Conservation (phyloP, 1,140 invertebrate genomes). For the Lordiphosa mommai region DNA sequence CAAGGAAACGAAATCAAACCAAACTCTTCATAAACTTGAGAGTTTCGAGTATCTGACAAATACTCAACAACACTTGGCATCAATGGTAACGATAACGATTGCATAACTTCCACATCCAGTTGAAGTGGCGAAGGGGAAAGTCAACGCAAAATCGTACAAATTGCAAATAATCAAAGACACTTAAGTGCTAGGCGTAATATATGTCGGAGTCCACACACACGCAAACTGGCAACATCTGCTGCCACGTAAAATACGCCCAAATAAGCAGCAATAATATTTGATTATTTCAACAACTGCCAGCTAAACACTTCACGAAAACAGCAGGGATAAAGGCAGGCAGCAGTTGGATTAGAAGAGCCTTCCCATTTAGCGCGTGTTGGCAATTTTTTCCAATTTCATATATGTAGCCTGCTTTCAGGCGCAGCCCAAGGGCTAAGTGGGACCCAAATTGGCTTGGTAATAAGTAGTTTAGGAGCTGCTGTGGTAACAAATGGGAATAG, state of each 20-base stretch:
- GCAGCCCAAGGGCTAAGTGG: slow-evolving; percentile 9
- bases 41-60: slow-evolving; percentile 50
- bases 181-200: slow-evolving; percentile 51
- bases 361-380: slow-evolving; percentile 23
- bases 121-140: slow-evolving; percentile 43
- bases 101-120: slow-evolving; percentile 51
- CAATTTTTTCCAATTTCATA: slow-evolving; percentile 19
- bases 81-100: slow-evolving; percentile 59
- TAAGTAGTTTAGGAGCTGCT: background rate
- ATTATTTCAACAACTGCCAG: slow-evolving; percentile 48
- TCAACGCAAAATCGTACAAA: slow-evolving; percentile 50
- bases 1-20: slow-evolving; percentile 5
- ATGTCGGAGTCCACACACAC: slow-evolving; percentile 25
- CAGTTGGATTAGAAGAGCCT: background rate
- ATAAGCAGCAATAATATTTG: slow-evolving; percentile 55
- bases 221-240: slow-evolving; percentile 40
- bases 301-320: slow-evolving; percentile 20
- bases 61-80: slow-evolving; percentile 47
- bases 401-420: slow-evolving; percentile 11
- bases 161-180: slow-evolving; percentile 72
- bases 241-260: slow-evolving; percentile 49
- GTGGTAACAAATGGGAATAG: slow-evolving; percentile 1
- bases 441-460: slow-evolving; percentile 20
- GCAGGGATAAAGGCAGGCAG: background rate
- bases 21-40: slow-evolving; percentile 27